A percentile compares a stretch with the other conserved stretches of the same genome.
Conservation (phyloP, 2,797 vertebrate genomes). For the Natrix natrix region DNA sequence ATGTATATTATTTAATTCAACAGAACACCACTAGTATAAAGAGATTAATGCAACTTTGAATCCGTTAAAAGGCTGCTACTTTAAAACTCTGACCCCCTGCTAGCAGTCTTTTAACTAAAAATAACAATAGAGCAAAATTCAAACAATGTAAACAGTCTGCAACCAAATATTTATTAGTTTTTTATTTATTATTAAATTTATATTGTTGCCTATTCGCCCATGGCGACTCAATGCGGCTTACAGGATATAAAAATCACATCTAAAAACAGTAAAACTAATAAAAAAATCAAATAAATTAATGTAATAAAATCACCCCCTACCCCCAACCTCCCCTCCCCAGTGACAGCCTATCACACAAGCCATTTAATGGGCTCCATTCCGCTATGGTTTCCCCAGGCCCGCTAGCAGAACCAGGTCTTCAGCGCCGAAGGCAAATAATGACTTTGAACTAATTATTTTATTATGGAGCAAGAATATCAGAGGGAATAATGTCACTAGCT, state of each 20-base stretch:
- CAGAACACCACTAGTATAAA: neutral
- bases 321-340: too few relatives aligned
- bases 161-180: conserved; percentile 39
- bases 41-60: neutral
- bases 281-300: too few relatives aligned
- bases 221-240: too few relatives aligned
- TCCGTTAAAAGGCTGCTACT: neutral
- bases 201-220: too few relatives aligned
- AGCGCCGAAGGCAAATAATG: conserved; percentile 13
- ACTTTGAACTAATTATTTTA: conserved; percentile 53
- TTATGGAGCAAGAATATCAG: conserved; percentile 50
- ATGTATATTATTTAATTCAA: neutral
- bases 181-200: too few relatives aligned
- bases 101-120: conserved; percentile 2
- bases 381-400: too few relatives aligned
- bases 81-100: neutral
- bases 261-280: too few relatives aligned
- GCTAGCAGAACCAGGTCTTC: too few relatives aligned
- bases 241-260: too few relatives aligned
- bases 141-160: conserved; percentile 35
- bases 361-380: too few relatives aligned
- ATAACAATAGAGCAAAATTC: conserved; percentile 31
- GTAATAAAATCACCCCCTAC: too few relatives aligned
- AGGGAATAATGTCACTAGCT: conserved; percentile 8
- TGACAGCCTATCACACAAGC: too few relatives aligned